phyloP scores from a whole-genome alignment of 2,113 vertebrate species.

The Salvator merianae region DNA sequence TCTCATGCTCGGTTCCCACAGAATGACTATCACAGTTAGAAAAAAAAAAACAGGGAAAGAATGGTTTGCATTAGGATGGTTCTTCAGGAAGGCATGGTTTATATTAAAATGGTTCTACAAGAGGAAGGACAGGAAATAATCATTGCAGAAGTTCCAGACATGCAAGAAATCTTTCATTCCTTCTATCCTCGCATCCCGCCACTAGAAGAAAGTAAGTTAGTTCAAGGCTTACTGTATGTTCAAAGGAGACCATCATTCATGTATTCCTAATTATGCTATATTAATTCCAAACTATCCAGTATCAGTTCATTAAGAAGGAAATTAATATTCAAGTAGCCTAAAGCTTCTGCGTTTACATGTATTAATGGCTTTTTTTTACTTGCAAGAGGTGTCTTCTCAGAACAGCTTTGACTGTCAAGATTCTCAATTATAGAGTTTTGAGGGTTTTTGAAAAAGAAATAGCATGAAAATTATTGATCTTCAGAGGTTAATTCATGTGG shows the following conservation, averaged over 20 bases:
- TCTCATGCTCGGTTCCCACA: not conserved
- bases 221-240: not conserved
- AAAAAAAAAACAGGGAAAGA: not conserved
- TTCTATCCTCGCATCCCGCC: not conserved
- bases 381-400: constrained; percentile 57
- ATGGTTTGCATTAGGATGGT: not conserved
- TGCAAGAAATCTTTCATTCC: not conserved
- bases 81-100: constrained; percentile 1
- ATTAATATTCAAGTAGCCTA: constrained; percentile 68
- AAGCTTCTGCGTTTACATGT: constrained; percentile 62
- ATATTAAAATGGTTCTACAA: not conserved
- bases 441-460: constrained; percentile 45
- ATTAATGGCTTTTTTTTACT: constrained; percentile 63
- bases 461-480: constrained; percentile 47
- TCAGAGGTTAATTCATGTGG: constrained; percentile 41
- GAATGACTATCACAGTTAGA: not conserved
- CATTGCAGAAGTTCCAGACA: not conserved
- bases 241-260: constrained; percentile 10
- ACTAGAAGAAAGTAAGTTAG: not conserved
- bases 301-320: constrained; percentile 59
- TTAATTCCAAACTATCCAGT: constrained; percentile 62
- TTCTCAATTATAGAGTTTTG: constrained; percentile 48
- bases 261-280: constrained; percentile 63
- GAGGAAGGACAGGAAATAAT: not conserved
- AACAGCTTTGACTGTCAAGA: constrained; percentile 39